phyloP scores from a whole-genome alignment of 2,113 vertebrate species.

The Polyodon spathula region DNA sequence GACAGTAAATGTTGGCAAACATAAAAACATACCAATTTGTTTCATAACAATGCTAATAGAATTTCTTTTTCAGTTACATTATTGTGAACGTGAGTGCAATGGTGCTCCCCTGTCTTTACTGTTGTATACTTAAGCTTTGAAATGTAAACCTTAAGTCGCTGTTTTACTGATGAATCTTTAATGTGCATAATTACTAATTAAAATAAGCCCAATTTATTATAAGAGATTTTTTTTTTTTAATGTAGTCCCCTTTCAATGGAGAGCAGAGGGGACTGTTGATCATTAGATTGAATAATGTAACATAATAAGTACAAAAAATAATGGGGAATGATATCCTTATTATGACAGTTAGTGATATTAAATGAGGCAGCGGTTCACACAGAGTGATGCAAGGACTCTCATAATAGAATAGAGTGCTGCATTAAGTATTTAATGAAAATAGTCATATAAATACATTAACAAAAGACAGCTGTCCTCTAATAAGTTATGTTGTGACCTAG shows the following conservation, averaged over 20 bases:
- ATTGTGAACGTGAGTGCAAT: constrained; percentile 58
- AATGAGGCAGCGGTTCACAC: constrained; percentile 43
- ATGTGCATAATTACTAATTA: constrained; percentile 97
- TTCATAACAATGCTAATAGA: no score
- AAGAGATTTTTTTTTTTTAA: constrained; percentile 79
- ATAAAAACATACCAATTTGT: no score
- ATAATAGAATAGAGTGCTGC: constrained; percentile 12
- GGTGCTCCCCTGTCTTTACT: constrained; percentile 76
- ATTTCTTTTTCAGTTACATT: no score
- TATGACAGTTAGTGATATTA: constrained; percentile 56
- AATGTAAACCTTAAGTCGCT: constrained; percentile 82
- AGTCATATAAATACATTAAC: no score
- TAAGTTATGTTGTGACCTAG: no score
- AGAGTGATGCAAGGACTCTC: constrained; percentile 23
- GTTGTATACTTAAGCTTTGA: constrained; percentile 63
- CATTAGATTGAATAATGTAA: constrained; percentile 73
- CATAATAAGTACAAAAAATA: constrained; percentile 52
- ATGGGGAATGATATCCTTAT: constrained; percentile 52
- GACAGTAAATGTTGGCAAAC: no score
- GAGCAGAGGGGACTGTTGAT: constrained; percentile 77
- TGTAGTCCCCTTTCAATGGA: constrained; percentile 72
- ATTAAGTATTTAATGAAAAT: no score
- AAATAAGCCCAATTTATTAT: constrained; percentile 76
- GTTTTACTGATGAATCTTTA: constrained; percentile 86
- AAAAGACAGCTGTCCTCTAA: no score